These are phyloP conservation scores for Hydriomena furcata DNA, from an alignment of 2,888 invertebrate species.

Conservation along the genomic window DNA sequence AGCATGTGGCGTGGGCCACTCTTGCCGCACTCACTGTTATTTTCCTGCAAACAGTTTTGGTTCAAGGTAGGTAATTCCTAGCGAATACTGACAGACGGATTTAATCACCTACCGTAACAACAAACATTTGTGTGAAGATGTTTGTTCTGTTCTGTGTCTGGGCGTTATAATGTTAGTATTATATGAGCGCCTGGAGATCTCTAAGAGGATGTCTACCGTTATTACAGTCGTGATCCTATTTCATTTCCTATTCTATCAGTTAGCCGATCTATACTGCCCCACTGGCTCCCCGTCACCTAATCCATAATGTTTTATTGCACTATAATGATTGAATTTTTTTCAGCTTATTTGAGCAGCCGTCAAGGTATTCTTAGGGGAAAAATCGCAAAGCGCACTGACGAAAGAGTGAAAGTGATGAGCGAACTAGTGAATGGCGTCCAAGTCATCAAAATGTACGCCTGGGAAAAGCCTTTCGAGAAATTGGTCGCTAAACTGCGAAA, in stretches of 20 bases:
- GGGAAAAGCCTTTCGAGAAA: conserved; percentile 90
- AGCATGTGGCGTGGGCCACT: conserved; percentile 68
- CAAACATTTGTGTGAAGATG: too few relatives aligned
- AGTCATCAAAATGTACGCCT: conserved; percentile 94
- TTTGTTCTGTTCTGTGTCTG: too few relatives aligned
- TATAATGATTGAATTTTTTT: conserved; percentile 38
- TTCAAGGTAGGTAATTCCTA: conserved; percentile 58
- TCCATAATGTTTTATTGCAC: too few relatives aligned
- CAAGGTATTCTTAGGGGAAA: conserved; percentile 80
- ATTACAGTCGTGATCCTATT: too few relatives aligned
- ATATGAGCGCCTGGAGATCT: too few relatives aligned
- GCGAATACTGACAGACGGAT: too few relatives aligned
- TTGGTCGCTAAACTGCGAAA: conserved; percentile 86
- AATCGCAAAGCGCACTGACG: conserved; percentile 88
- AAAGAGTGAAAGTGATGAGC: conserved; percentile 90
- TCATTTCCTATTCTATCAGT: too few relatives aligned
- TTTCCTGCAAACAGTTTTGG: conserved; percentile 84
- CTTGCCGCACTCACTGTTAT: conserved; percentile 73
- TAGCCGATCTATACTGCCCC: too few relatives aligned
- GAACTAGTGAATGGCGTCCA: conserved; percentile 91
- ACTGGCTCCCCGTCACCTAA: too few relatives aligned
- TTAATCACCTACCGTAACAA: too few relatives aligned
- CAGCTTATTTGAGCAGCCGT: conserved; percentile 72
- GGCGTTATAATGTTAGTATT: too few relatives aligned
- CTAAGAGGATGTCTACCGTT: too few relatives aligned